These are phyloP conservation scores for Drosophila tanythrix DNA, from an alignment of 2,888 invertebrate genomes.

Conservation along the genomic window DNA sequence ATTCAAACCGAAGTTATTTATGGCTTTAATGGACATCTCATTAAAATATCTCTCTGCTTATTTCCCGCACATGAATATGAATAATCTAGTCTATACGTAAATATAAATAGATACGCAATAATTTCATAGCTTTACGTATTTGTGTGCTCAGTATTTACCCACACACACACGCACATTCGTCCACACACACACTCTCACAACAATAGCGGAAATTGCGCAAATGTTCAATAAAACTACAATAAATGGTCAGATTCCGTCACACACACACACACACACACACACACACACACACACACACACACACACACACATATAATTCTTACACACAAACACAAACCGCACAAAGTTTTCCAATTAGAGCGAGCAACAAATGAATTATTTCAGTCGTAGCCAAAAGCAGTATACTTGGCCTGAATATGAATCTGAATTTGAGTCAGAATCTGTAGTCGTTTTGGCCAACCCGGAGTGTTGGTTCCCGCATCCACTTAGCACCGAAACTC, in stretches of 20 bases:
- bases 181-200: not conserved
- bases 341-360: constrained; percentile 74
- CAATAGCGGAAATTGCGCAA: constrained; percentile 28
- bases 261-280: not conserved
- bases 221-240: constrained; percentile 42
- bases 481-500: constrained; percentile 28
- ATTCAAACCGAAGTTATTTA: constrained; percentile 3
- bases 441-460: not conserved
- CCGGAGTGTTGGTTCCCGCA: not conserved
- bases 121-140: constrained; percentile 12
- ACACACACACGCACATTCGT: not conserved
- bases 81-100: not conserved
- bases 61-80: not conserved
- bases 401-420: constrained; percentile 6
- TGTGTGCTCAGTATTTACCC: constrained; percentile 3
- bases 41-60: constrained; percentile 10
- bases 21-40: constrained; percentile 15
- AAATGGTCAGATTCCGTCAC: constrained; percentile 32
- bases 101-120: constrained; percentile 1
- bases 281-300: constrained; percentile 6
- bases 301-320: not conserved
- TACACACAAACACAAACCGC: constrained; percentile 2
- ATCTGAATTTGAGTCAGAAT: not conserved
- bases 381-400: constrained; percentile 36
- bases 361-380: constrained; percentile 67